Evolutionary conservation across 2,888 invertebrate genomes (phyloP).

Genomic region (Phortica magna): DNA sequence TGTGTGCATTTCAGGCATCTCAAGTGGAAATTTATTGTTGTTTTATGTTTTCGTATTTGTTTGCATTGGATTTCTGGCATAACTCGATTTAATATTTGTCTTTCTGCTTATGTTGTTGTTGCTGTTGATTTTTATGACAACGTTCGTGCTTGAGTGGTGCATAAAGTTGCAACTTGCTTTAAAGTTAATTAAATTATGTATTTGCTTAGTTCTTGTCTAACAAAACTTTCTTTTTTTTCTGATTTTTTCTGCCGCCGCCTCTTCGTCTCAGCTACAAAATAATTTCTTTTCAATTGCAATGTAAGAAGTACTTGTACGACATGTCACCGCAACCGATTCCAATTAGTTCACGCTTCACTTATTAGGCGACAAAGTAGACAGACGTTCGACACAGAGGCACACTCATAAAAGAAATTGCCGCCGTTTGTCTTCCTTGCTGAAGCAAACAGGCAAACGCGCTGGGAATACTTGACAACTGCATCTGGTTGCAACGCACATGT

Average conservation of each 20-base stretch:
- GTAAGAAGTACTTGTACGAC: constrained; percentile 63
- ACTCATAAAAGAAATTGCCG: constrained; percentile 69
- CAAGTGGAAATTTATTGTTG: constrained; percentile 64
- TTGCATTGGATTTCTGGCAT: constrained; percentile 26
- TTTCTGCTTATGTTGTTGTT: background rate
- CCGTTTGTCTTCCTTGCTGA: constrained; percentile 34
- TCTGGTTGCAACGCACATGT: constrained; percentile 9
- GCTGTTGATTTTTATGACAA: constrained; percentile 53
- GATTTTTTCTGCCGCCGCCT: background rate
- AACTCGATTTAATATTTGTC: constrained; percentile 15
- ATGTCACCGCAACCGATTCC: constrained; percentile 73
- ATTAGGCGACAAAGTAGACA: constrained; percentile 49
- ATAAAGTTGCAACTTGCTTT: constrained; percentile 62
- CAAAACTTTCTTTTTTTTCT: constrained; percentile 21
- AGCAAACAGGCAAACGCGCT: background rate
- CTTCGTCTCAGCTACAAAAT: background rate
- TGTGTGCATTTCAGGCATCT: constrained; percentile 59
- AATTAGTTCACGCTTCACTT: constrained; percentile 76
- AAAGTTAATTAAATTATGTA: constrained; percentile 65
- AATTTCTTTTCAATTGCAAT: constrained; percentile 29
- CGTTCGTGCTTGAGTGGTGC: constrained; percentile 64
- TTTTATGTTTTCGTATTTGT: constrained; percentile 16
- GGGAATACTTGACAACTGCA: constrained; percentile 21
- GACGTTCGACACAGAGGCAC: constrained; percentile 32
- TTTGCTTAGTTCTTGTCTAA: constrained; percentile 18